Evolutionary conservation across 2,888 invertebrate species (phyloP).

Genomic region (Diarsia mendica): DNA sequence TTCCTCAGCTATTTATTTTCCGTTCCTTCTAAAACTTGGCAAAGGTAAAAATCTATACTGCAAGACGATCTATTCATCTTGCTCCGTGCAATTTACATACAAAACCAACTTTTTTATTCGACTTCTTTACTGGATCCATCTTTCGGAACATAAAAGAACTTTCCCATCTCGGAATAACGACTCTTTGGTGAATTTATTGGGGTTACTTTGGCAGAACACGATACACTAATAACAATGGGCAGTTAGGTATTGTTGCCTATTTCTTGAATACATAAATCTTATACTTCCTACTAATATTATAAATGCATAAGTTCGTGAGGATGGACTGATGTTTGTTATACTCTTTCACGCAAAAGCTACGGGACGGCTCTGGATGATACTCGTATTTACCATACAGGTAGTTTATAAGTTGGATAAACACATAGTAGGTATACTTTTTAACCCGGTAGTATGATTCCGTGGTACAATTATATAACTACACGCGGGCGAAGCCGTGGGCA

Average conservation of each 20-base stretch:
- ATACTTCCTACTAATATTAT: too few relatives aligned
- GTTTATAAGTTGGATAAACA: too few relatives aligned
- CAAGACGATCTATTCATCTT: constrained; percentile 57
- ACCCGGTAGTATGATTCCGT: too few relatives aligned
- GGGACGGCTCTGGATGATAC: too few relatives aligned
- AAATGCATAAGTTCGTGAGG: too few relatives aligned
- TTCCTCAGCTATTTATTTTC: constrained; percentile 46
- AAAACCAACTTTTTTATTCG: constrained; percentile 49
- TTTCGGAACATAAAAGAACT: constrained; percentile 31
- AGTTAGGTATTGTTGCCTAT: constrained; percentile 3
- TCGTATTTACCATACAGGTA: too few relatives aligned
- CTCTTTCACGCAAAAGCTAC: too few relatives aligned
- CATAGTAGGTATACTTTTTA: too few relatives aligned
- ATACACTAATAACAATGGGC: constrained; percentile 40
- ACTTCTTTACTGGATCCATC: constrained; percentile 40
- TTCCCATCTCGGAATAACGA: constrained; percentile 27
- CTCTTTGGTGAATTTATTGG: constrained; percentile 34
- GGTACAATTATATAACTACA: too few relatives aligned
- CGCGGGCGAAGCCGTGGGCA: too few relatives aligned
- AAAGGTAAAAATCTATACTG: constrained; percentile 45
- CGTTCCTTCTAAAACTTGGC: constrained; percentile 36
- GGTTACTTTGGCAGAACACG: constrained; percentile 29
- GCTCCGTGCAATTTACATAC: constrained; percentile 50
- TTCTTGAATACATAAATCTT: background rate
- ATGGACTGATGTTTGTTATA: too few relatives aligned